These are phyloP conservation scores for Nettapus auritus DNA, from an alignment of 2,113 vertebrate genomes.

Conservation along the genomic window DNA sequence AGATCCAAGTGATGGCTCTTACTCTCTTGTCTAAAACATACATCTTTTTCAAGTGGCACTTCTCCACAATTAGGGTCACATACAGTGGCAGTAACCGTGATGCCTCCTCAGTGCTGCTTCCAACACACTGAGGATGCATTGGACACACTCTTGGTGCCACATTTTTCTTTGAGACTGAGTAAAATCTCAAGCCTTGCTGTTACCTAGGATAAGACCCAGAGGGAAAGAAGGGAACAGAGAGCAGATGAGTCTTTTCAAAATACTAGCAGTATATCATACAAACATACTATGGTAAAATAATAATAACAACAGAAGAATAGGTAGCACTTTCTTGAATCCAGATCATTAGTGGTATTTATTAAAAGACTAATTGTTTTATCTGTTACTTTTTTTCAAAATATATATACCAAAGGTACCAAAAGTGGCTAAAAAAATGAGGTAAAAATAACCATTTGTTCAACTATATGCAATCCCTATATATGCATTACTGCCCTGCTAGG, in stretches of 20 bases:
- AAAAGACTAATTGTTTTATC: not conserved
- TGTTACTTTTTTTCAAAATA: not conserved
- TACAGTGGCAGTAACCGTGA: rapidly evolving
- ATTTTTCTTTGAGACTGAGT: not conserved
- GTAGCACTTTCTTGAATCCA: not conserved
- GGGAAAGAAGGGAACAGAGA: not conserved
- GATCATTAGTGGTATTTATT: not conserved
- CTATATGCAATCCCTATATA: rapidly evolving
- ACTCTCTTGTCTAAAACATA: not conserved
- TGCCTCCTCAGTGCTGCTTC: not conserved
- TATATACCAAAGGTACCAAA: not conserved
- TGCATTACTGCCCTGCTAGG: not conserved
- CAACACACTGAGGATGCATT: not conserved
- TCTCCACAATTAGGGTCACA: not conserved
- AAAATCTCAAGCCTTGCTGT: not conserved
- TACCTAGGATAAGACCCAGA: not conserved
- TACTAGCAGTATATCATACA: not conserved
- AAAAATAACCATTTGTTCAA: not conserved
- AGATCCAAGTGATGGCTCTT: not conserved
- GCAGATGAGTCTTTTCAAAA: not conserved
- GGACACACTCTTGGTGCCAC: not conserved
- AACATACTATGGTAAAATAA: not conserved
- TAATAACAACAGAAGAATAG: not conserved
- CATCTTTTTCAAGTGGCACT: not conserved
- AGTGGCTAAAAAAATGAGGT: not conserved